Conservation (phyloP, 2,888 invertebrate species). For the Scrobipalpa costella region DNA sequence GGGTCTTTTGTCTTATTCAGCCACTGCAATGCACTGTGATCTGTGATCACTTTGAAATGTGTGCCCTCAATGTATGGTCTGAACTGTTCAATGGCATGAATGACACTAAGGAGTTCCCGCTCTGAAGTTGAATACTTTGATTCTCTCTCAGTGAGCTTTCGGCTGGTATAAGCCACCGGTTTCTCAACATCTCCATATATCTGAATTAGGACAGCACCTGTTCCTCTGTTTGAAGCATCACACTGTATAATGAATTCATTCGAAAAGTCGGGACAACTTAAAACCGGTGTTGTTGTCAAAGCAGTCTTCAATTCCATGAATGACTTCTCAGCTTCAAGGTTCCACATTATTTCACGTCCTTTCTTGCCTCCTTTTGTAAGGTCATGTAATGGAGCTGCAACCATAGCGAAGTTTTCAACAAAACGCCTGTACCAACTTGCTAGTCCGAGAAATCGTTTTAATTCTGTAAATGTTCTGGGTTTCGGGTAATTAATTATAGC, state of each 20-base stretch:
- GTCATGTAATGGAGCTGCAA: slow-evolving; percentile 28
- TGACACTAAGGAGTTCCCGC: slow-evolving; percentile 29
- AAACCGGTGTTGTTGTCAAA: slow-evolving; percentile 30
- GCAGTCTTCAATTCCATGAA: slow-evolving; percentile 31
- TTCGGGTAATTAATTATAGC: slow-evolving; percentile 34
- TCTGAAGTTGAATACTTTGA: slow-evolving; percentile 28
- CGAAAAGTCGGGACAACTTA: slow-evolving; percentile 31
- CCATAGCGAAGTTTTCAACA: slow-evolving; percentile 32
- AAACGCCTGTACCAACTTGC: slow-evolving; percentile 32
- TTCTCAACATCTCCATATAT: slow-evolving; percentile 25
- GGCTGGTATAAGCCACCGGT: slow-evolving; percentile 30
- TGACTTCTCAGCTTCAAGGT: slow-evolving; percentile 28
- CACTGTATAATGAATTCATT: slow-evolving; percentile 32
- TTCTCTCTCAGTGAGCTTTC: slow-evolving; percentile 26
- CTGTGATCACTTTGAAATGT: slow-evolving; percentile 21
- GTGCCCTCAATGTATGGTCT: slow-evolving; percentile 32
- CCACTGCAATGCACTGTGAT: slow-evolving; percentile 28
- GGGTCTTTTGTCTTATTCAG: slow-evolving; percentile 32
- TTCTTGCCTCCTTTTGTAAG: slow-evolving; percentile 26
- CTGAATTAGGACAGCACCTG: slow-evolving; percentile 31
- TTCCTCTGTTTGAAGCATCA: slow-evolving; percentile 31
- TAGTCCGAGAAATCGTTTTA: slow-evolving; percentile 34
- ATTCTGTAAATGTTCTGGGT: slow-evolving; percentile 32
- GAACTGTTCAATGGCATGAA: slow-evolving; percentile 31
- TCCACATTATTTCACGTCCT: slow-evolving; percentile 27